Percentiles rank a stretch among this genome's conserved stretches.
These are phyloP conservation scores for Antechinus stuartii DNA, from an alignment of 2,113 vertebrate genomes.

Conservation along the genomic window DNA sequence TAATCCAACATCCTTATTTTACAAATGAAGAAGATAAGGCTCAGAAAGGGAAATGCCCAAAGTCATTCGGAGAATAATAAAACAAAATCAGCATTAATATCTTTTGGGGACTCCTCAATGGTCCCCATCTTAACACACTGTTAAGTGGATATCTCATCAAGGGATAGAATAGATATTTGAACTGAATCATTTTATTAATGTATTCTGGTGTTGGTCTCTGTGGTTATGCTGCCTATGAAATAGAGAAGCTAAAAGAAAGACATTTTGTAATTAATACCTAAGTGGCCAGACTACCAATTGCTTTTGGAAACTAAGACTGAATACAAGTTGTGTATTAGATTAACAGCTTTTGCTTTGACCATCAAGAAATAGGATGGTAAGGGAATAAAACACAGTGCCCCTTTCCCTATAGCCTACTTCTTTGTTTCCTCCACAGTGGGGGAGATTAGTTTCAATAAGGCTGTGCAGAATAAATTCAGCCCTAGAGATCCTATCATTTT, in stretches of 20 bases:
- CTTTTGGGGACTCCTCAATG: conserved; percentile 23
- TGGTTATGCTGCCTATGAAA: conserved; percentile 27
- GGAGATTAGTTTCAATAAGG: conserved; percentile 53
- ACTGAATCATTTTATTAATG: conserved; percentile 23
- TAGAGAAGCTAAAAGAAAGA: conserved; percentile 56
- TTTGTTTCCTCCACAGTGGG: conserved; percentile 65
- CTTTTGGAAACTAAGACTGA: conserved; percentile 61
- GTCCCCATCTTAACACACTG: conserved; percentile 1
- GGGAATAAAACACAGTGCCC: conserved; percentile 61
- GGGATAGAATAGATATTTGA: conserved; percentile 25
- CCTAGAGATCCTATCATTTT: conserved; percentile 68
- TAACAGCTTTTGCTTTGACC: conserved; percentile 53
- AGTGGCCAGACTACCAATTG: conserved; percentile 52
- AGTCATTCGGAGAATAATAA: background rate
- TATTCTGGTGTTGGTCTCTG: conserved; percentile 38
- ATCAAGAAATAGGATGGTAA: conserved; percentile 62
- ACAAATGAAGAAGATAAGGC: background rate
- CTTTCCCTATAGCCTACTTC: conserved; percentile 37
- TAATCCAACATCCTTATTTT: background rate
- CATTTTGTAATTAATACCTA: conserved; percentile 63
- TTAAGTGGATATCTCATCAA: background rate
- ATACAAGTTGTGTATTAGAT: conserved; percentile 58
- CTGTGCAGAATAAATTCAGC: conserved; percentile 63
- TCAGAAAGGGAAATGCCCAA: background rate
- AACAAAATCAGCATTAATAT: background rate